These are phyloP conservation scores for Arvicanthis niloticus DNA, from an alignment of 2,113 vertebrate species.

Conservation along the genomic window DNA sequence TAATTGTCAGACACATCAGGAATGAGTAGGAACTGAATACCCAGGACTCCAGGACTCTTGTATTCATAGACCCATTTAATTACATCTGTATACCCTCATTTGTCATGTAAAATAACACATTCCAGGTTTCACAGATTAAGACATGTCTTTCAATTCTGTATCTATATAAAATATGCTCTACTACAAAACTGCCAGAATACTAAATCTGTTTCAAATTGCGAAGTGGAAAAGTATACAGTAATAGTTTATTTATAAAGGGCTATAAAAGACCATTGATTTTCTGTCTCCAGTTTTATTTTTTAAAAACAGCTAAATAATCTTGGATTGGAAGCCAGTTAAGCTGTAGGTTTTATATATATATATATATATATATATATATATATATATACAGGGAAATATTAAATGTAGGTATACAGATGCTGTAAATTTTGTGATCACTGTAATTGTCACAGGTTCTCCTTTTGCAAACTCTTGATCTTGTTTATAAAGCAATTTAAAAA, in stretches of 20 bases:
- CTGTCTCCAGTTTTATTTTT: neutral
- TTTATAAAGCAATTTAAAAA: neutral
- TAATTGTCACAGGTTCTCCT: neutral
- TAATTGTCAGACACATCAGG: no score
- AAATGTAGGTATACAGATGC: neutral
- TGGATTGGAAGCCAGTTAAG: slow-evolving; percentile 5
- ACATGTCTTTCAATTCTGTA: neutral
- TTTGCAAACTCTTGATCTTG: neutral
- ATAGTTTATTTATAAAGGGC: neutral
- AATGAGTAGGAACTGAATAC: no score
- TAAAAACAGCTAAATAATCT: slow-evolving; percentile 3
- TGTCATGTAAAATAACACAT: neutral
- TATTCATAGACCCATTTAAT: neutral
- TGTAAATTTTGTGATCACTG: neutral
- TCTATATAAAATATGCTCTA: neutral
- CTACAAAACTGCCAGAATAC: neutral
- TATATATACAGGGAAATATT: neutral
- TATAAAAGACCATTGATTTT: neutral
- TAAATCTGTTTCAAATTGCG: neutral
- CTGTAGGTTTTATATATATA: neutral
- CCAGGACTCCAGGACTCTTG: no score
- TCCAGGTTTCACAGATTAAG: neutral
- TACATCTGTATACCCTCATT: neutral
- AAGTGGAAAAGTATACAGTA: neutral
- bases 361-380: neutral